Percentiles rank a stretch among this genome's conserved stretches.
Evolutionary conservation across 2,888 invertebrate species (phyloP).

Genomic region (Rapana venosa): DNA sequence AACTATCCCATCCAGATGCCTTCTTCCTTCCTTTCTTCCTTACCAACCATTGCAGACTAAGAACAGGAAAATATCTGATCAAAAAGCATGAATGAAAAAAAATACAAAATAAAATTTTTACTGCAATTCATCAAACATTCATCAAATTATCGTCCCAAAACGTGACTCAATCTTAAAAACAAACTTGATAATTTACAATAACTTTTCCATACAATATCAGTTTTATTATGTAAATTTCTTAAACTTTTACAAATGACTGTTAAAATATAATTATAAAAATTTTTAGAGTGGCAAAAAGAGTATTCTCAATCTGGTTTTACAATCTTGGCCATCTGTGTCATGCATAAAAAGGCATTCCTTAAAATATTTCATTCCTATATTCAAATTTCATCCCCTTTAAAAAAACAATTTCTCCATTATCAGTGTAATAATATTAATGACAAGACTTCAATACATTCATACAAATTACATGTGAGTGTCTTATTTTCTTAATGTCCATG

Average conservation of each 20-base stretch:
- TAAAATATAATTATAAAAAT: too few species aligned
- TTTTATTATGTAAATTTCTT: too few species aligned
- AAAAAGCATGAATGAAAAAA: not conserved
- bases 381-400: not conserved
- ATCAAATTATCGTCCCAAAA: too few species aligned
- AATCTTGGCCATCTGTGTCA: not conserved
- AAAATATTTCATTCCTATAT: not conserved
- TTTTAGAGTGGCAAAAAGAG: not conserved
- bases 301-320: not conserved
- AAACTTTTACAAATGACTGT: too few species aligned
- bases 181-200: too few species aligned
- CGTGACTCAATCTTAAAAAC: too few species aligned
- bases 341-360: not conserved
- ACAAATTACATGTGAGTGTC: not conserved
- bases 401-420: not conserved
- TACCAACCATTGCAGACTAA: too few species aligned
- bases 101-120: not conserved
- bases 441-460: not conserved
- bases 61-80: not conserved
- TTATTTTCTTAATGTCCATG: not conserved
- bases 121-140: too few species aligned
- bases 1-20: not conserved
- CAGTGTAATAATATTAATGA: not conserved
- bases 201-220: too few species aligned
- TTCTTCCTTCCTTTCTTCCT: too few species aligned